phyloP scores from a whole-genome alignment of 2,888 invertebrate species.

The Nezara viridula region DNA sequence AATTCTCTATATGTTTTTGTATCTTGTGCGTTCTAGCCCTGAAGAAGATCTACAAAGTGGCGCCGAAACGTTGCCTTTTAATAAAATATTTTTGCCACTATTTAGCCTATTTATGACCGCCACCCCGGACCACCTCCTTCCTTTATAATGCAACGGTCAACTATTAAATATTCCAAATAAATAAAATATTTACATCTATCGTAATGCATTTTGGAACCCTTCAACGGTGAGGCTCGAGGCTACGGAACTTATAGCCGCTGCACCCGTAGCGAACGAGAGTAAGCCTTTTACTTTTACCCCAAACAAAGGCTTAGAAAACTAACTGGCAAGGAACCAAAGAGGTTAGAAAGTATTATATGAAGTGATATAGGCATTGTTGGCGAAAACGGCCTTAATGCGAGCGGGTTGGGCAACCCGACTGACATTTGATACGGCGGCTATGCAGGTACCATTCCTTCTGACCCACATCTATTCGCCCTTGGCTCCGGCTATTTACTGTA shows the following conservation, averaged over 20 bases:
- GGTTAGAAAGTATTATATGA: not conserved
- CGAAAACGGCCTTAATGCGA: slow-evolving; percentile 34
- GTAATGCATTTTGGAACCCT: no score
- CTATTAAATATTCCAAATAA: no score
- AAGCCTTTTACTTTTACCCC: not conserved
- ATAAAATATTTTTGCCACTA: no score
- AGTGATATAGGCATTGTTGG: slow-evolving; percentile 15
- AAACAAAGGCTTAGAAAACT: not conserved
- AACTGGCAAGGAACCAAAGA: not conserved
- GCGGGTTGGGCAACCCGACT: not conserved
- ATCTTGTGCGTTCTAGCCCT: no score
- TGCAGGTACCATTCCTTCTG: slow-evolving; percentile 35
- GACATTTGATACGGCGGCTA: slow-evolving; percentile 43
- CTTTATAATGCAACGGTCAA: no score
- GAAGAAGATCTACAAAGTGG: no score
- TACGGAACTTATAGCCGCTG: not conserved
- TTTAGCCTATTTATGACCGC: no score
- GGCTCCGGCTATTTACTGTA: not conserved
- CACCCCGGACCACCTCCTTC: no score
- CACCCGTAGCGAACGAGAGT: not conserved
- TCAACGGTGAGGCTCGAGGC: not conserved
- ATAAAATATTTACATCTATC: no score
- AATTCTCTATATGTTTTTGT: no score
- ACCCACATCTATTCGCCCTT: not conserved
- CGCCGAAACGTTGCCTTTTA: no score